Conservation (phyloP, 2,888 invertebrate species). For the Zaprionus lineosus region DNA sequence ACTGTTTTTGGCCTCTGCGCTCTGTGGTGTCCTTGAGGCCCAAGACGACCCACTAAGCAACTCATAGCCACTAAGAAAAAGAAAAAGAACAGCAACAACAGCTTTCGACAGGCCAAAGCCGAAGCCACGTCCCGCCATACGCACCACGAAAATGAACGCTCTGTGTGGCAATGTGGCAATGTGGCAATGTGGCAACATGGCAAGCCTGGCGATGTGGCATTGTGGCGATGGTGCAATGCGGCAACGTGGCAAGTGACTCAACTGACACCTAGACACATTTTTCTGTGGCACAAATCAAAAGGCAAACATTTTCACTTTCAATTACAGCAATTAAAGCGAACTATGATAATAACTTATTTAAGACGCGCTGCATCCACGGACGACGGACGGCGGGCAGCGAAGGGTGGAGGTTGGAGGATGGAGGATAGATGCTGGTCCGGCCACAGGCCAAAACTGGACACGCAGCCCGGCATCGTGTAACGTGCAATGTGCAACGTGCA, state of each 20-base stretch:
- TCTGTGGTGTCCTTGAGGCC: constrained; percentile 47
- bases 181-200: too few relatives aligned
- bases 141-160: not conserved
- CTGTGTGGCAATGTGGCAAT: constrained; percentile 36
- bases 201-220: too few relatives aligned
- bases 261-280: constrained; percentile 78
- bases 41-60: constrained; percentile 45
- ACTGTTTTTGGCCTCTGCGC: constrained; percentile 24
- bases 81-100: not conserved
- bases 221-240: too few relatives aligned
- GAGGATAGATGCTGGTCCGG: constrained; percentile 5
- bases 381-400: not conserved
- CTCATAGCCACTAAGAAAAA: not conserved
- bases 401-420: constrained; percentile 1
- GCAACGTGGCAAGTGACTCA: constrained; percentile 36
- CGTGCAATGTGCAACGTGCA: constrained; percentile 4
- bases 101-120: too few relatives aligned
- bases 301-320: constrained; percentile 81
- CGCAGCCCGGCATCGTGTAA: constrained; percentile 28
- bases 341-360: constrained; percentile 81
- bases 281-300: constrained; percentile 77
- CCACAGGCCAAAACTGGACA: constrained; percentile 47
- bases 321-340: constrained; percentile 81
- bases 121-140: constrained; percentile 19
- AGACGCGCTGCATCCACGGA: constrained; percentile 45